phyloP scores from a whole-genome alignment of 1,140 invertebrate species.

The Drosophila ercepeae region DNA sequence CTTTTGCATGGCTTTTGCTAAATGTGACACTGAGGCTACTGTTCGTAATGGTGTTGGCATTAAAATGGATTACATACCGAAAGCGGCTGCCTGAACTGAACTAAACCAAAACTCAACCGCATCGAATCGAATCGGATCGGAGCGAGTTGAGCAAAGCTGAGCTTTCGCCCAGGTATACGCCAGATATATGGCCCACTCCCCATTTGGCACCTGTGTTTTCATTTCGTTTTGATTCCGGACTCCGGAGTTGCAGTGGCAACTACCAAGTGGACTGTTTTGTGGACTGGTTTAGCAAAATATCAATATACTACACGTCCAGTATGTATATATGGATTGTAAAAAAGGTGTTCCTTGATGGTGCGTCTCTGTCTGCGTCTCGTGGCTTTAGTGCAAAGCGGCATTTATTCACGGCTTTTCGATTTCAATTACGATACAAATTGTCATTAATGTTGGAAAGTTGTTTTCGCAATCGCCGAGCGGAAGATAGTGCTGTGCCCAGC shows the following conservation, averaged over 20 bases:
- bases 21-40: conserved; percentile 82
- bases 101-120: conserved; percentile 18
- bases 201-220: conserved; percentile 40
- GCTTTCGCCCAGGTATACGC: conserved; percentile 40
- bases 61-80: conserved; percentile 80
- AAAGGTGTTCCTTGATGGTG: conserved; percentile 77
- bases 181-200: conserved; percentile 53
- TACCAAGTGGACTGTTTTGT: conserved; percentile 31
- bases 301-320: no score
- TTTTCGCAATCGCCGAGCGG: conserved; percentile 57
- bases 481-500: conserved; percentile 16
- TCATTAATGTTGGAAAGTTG: conserved; percentile 82
- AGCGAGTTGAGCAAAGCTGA: conserved; percentile 24
- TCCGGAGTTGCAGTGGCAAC: background rate
- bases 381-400: conserved; percentile 78
- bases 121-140: conserved; percentile 4
- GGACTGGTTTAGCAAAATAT: conserved; percentile 59
- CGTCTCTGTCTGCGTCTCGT: conserved; percentile 46
- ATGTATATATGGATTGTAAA: conserved; percentile 1
- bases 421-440: conserved; percentile 83
- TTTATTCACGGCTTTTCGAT: conserved; percentile 82
- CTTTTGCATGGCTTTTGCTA: conserved; percentile 56
- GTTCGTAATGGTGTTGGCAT: conserved; percentile 82
- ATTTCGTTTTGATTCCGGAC: background rate
- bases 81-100: conserved; percentile 63